A percentile compares a stretch with the other conserved stretches of the same genome.
These are phyloP conservation scores for Cepaea hortensis DNA, from an alignment of 2,888 invertebrate genomes.

Conservation along the genomic window DNA sequence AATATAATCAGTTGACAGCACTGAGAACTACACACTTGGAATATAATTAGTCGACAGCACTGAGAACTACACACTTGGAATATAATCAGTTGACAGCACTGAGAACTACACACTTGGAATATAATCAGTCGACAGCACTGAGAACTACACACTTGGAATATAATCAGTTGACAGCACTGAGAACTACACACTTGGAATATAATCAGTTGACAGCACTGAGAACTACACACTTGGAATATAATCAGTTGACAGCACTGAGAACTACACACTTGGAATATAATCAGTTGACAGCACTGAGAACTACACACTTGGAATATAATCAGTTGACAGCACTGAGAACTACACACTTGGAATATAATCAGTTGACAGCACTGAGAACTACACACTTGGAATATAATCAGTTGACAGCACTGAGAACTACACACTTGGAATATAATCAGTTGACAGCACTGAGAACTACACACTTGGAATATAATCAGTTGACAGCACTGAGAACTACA, in stretches of 20 bases:
- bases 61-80: constrained; percentile 83
- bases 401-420: too few species aligned
- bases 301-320: constrained; percentile 90
- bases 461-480: too few species aligned
- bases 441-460: too few species aligned
- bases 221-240: constrained; percentile 86
- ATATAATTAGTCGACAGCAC: constrained; percentile 91
- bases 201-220: constrained; percentile 81
- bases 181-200: constrained; percentile 86
- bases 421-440: too few species aligned
- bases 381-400: too few species aligned
- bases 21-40: constrained; percentile 81
- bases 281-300: constrained; percentile 77
- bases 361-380: too few species aligned
- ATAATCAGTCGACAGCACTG: constrained; percentile 87
- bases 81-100: constrained; percentile 87
- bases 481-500: too few species aligned
- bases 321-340: too few species aligned
- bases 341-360: constrained; percentile 91
- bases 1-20: constrained; percentile 95
- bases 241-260: constrained; percentile 81
- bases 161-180: constrained; percentile 84
- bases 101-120: constrained; percentile 83
- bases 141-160: constrained; percentile 85
- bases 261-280: constrained; percentile 88